Evolutionary conservation across 2,888 invertebrate genomes (phyloP), one percentile per base, ranked within the genome.

Genomic region (Zhengitettix transpicula): DNA sequence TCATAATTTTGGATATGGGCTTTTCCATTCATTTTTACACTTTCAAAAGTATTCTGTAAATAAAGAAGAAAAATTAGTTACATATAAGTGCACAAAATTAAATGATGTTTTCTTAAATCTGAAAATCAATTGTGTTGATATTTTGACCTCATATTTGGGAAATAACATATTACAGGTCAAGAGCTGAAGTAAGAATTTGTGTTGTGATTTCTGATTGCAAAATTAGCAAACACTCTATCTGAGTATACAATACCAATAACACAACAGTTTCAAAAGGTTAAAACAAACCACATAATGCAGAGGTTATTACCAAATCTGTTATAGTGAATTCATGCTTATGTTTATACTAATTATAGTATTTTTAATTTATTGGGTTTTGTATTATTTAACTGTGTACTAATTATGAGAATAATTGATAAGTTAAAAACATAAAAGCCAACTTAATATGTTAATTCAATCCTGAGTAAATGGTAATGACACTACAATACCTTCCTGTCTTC

Each of bases 401-500:
- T 15, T n/a, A n/a, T 47, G 47, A 3, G 15, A 47, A n/a, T 47
- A 15, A n/a, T 47, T 47, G 12, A 15, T n/a, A 47, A 47, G 47
- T n/a, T 12, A 47, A 8, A 44, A 15, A 15, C 11, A 2, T 15
- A 15, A 8, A 14, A 51, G 16, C 16, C n/a, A 51, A 9, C 51
- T 15, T 10, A n/a, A 51, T 51, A 9, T 51, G 14, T n/a, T n/a
- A 47, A 47, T n/a, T 9, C 15, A 47, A 14, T n/a, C 10, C 14
- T n/a, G 10, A n/a, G 40, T 9, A 12, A 55, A 14, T 9, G n/a
- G n/a, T n/a, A n/a, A n/a, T n/a, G n/a, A n/a, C n/a, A n/a, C n/a
- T 8, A 40, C 47, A 66, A 61, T 65, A 75, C 78, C 70, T 78
- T 76, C 64, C 87, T 81, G 59, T 89, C 89, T 64, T 90, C 90